These are phyloP conservation scores for Lottia gigantea DNA, from an alignment of 2,888 invertebrate species.

Conservation along the genomic window DNA sequence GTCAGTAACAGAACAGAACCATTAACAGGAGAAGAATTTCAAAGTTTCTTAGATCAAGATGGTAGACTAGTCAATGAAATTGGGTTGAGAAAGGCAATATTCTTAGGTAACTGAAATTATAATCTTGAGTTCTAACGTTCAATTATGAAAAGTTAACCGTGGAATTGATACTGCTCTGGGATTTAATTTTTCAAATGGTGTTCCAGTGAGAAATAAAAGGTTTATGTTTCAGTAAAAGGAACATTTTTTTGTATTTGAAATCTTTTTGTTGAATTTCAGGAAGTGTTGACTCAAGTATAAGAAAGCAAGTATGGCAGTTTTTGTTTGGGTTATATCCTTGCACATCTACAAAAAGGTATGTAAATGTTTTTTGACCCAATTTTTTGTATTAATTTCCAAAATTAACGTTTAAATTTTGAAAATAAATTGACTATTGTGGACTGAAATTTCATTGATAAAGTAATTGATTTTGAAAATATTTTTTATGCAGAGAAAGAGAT, in stretches of 20 bases:
- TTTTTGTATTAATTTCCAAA: not conserved
- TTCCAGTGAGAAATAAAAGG: too few relatives aligned
- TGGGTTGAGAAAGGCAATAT: constrained; percentile 56
- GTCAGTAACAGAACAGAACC: constrained; percentile 44
- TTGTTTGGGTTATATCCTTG: constrained; percentile 65
- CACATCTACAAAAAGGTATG: constrained; percentile 59
- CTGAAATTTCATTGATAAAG: too few relatives aligned
- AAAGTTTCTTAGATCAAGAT: constrained; percentile 56
- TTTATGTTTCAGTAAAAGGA: too few relatives aligned
- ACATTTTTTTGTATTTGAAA: not conserved
- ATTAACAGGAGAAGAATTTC: constrained; percentile 46
- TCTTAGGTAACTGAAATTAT: constrained; percentile 63
- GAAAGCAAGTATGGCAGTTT: constrained; percentile 63
- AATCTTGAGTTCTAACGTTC: too few relatives aligned
- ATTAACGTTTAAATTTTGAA: not conserved
- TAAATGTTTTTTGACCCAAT: not conserved
- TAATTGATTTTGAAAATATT: not conserved
- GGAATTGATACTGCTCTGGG: too few relatives aligned
- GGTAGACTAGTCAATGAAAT: constrained; percentile 64
- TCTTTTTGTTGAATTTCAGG: constrained; percentile 39
- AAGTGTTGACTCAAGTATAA: constrained; percentile 54
- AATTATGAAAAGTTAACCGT: too few relatives aligned
- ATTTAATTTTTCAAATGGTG: too few relatives aligned
- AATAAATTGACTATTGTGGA: not conserved
- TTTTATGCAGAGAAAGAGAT: constrained; percentile 56